These are phyloP conservation scores for Petromus typicus DNA, from an alignment of 2,113 vertebrate genomes.

Conservation along the genomic window DNA sequence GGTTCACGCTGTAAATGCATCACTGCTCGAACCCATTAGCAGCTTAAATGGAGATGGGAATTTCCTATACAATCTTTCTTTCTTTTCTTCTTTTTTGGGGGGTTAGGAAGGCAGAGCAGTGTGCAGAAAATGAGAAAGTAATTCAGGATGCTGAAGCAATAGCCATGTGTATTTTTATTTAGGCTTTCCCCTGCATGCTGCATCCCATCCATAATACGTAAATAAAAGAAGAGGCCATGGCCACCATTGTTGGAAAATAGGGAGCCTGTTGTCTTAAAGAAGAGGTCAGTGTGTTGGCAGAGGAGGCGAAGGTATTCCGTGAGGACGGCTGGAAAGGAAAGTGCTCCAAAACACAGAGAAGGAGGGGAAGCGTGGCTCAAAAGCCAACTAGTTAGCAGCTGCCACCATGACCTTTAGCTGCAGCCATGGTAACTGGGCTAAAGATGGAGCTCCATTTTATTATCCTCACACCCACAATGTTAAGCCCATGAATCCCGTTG, in stretches of 20 bases:
- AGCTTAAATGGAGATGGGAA: conserved; percentile 84
- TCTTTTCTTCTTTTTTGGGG: neutral
- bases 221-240: conserved; percentile 66
- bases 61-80: conserved; percentile 64
- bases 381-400: conserved; percentile 95
- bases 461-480: conserved; percentile 93
- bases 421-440: conserved; percentile 93
- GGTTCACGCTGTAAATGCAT: conserved; percentile 86
- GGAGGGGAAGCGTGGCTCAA: conserved; percentile 88
- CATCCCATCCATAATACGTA: conserved; percentile 65
- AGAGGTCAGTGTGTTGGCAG: conserved; percentile 67
- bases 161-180: conserved; percentile 66
- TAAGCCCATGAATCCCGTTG: conserved; percentile 91
- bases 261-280: conserved; percentile 47
- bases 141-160: conserved; percentile 53
- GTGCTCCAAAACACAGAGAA: conserved; percentile 82
- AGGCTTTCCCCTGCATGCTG: conserved; percentile 63
- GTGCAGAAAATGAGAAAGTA: conserved; percentile 81
- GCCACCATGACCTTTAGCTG: conserved; percentile 95
- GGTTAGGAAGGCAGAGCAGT: conserved; percentile 70
- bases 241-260: conserved; percentile 63
- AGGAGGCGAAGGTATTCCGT: conserved; percentile 77
- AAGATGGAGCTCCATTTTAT: conserved; percentile 94
- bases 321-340: conserved; percentile 78
- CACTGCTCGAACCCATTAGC: conserved; percentile 86